These are phyloP conservation scores for Tachysurus vachellii DNA, from an alignment of 2,113 vertebrate genomes.

Conservation along the genomic window DNA sequence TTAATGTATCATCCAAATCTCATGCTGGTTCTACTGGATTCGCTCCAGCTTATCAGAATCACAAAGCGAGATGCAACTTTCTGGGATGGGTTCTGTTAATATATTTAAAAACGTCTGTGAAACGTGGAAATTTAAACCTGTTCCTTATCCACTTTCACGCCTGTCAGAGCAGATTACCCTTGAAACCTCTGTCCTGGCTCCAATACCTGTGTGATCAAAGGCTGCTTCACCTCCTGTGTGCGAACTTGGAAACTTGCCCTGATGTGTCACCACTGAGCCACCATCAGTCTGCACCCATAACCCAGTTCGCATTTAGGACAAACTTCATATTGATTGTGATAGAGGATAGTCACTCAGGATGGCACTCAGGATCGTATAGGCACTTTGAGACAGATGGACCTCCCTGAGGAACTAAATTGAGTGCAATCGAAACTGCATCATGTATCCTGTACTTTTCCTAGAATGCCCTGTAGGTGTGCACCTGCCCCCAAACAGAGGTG, in stretches of 20 bases:
- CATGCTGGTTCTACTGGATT: conserved; percentile 2
- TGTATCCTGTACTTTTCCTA: neutral
- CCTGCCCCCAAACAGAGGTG: conserved; percentile 19
- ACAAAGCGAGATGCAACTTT: neutral
- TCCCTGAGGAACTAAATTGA: neutral
- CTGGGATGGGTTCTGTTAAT: neutral
- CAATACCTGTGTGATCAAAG: conserved; percentile 27
- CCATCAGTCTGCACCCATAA: conserved; percentile 18
- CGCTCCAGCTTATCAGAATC: neutral
- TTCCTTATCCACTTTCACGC: conserved; percentile 41
- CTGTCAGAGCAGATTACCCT: conserved; percentile 31
- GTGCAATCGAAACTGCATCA: conserved; percentile 29
- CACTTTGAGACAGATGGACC: conserved; percentile 42
- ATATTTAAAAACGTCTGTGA: neutral
- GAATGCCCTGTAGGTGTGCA: conserved; percentile 27
- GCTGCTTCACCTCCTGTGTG: conserved; percentile 25
- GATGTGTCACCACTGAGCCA: conserved; percentile 29
- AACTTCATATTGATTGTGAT: conserved; percentile 45
- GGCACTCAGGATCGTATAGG: conserved; percentile 41
- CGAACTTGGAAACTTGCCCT: conserved; percentile 29
- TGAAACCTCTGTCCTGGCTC: conserved; percentile 14
- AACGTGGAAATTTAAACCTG: neutral
- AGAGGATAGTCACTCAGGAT: conserved; percentile 12
- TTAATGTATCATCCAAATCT: conserved; percentile 17
- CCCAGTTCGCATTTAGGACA: conserved; percentile 39